Evolutionary conservation across 2,113 vertebrate species (phyloP), one percentile per base, ranked within the genome.

Genomic region (Haliaeetus leucogaster): DNA sequence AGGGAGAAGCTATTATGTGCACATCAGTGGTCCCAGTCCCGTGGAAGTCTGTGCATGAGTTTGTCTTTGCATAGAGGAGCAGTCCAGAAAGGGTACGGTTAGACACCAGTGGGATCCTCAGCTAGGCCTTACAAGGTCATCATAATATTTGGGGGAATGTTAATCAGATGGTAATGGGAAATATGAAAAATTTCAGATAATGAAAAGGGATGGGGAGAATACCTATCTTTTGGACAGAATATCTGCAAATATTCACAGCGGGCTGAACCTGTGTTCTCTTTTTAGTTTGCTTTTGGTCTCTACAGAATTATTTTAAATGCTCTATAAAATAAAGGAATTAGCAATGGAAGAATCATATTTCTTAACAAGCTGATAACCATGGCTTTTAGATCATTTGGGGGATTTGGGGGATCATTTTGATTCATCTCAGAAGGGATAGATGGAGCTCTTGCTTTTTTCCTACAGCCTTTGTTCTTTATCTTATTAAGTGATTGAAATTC

Each of bases 371-470:
- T 90, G 15, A 56, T 93, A 92, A 88, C 19, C 27, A 32, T 87
- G 16, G 52, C 36, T 70, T 90, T 95, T 80, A 89, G n/a, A 38
- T 83, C 19, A 55, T 80, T 56, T 73, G 15, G 58, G 48, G 27
- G 27, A 45, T 26, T 38, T 38, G 38, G 38, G 38, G 38, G 38
- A 38, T 38, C 38, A 38, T 38, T 88, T 86, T 95, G 63, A 56
- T 96, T 95, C 82, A 70, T 93, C 58, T 92, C 2, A 2, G 50
- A 74, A 93, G 56, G 90, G 62, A 70, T 90, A 97, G 92, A 72
- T 93, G 96, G 94, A 97, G 93, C 82, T 93, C 62, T 89, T 92
- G 77, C 70, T 88, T 40, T 61, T 94, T 93, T 95, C 85, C 70
- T 92, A 6, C 29, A 86, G 50, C 30, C 34, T 96, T 95, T 88